Evolutionary conservation across 2,113 vertebrate genomes (phyloP).

Genomic region (Protomyctophum bolini): DNA sequence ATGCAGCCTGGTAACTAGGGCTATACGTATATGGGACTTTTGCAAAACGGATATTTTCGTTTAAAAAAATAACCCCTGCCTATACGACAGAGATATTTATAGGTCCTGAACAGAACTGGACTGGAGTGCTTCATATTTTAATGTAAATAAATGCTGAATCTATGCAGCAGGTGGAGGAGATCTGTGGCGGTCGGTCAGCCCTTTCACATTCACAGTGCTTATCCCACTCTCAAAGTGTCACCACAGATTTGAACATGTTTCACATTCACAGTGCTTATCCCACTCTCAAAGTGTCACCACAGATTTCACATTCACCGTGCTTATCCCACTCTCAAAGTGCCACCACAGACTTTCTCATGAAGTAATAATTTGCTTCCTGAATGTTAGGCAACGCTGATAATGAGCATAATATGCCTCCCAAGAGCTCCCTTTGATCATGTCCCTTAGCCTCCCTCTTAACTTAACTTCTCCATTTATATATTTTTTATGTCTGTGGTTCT

Average conservation of each 20-base stretch:
- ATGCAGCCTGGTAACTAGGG: too few species aligned
- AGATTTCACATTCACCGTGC: not conserved
- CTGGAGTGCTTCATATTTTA: too few species aligned
- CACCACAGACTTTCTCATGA: conserved; percentile 6
- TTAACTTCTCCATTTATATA: not conserved
- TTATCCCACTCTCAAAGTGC: not conserved
- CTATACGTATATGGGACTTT: too few species aligned
- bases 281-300: conserved; percentile 4
- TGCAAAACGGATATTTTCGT: too few species aligned
- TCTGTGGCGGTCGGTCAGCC: not conserved
- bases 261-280: conserved; percentile 1
- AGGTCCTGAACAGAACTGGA: too few species aligned
- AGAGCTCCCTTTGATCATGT: conserved; percentile 11
- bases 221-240: conserved; percentile 2
- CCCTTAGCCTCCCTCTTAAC: not conserved
- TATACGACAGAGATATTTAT: too few species aligned
- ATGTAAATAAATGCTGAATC: not conserved
- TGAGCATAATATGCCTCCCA: not conserved
- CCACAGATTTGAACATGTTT: not conserved
- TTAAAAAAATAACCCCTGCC: too few species aligned
- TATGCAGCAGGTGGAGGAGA: not conserved
- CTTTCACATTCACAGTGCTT: conserved; percentile 1
- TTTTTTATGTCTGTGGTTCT: not conserved
- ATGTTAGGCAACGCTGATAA: not conserved
- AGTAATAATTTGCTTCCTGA: not conserved